Evolutionary conservation across 2,797 vertebrate genomes (phyloP), one percentile per base, ranked within the genome.

Genomic region (Crenichthys baileyi): DNA sequence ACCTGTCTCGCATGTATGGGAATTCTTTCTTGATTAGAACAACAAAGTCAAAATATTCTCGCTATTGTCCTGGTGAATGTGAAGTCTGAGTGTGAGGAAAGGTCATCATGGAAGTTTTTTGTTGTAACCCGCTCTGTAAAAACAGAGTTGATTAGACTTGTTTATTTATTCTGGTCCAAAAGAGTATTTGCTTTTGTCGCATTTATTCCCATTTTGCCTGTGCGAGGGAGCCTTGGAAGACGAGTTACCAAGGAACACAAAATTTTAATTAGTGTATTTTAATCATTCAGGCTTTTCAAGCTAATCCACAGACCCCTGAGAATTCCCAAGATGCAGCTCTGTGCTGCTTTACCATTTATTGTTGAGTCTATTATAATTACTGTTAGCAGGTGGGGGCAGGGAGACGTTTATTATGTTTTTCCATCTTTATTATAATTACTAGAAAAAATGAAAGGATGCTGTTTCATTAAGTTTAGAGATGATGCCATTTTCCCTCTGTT

Each of bases 221-320:
- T 96, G 96, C 97, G 96, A 97, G 97, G 67, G 96, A 97, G 97
- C 97, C 97, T 96, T 98, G 96, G 97, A 98, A 99, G 98, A 99
- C 98, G 97, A 99, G 98, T 99, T 99, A 99, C 98, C 97, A 98
- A 99, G 98, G 98, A 99, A 99, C 98, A 99, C 98, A 99, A 99
- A 99, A 99, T 99, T 99, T 99, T 99, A 99, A 99, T 99, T 99
- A 99, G 98, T 99, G 98, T 99, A 99, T 99, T 99, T 99, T 99
- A 99, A 99, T 99, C 98, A 99, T 99, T 99, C 98, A 99, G 98
- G 98, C 98, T 99, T 99, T 99, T 98, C 96, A 95, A 98, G 98
- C 98, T 99, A 99, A 99, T 99, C 98, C 98, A 99, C 98, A 98
- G 97, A 98, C 98, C 98, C 98, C 97, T 97, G 98, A 99, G 98